Base-by-base conservation (phyloP, 2,113 vertebrate genomes). In the Thomomys bottae region DNA sequence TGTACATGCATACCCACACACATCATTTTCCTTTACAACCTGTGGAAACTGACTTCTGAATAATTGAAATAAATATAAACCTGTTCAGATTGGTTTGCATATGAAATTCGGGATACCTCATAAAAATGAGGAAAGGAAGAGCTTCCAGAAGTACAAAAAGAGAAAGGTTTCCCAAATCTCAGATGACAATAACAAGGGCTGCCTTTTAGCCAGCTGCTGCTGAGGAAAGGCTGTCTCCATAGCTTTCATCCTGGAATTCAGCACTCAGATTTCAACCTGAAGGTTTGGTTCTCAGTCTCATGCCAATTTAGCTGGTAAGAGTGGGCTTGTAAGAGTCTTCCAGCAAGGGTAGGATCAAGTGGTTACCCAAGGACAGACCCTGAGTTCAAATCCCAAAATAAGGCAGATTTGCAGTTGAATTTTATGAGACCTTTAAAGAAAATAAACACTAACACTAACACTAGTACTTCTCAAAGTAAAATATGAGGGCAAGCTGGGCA, bases 1-100 rank as follows among this genome's bases (percentile, higher is more conserved):
- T 17, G 15, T 17, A 54, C 49, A 54, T 17, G 15, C 49, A 54
- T 17, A 54, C 49, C 14, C 14, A 54, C 11, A 11, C 49, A 54
- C 49, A 54, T 54, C 11, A 11, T 11, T 59, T 72, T 75, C 73
- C n/a, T 75, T 82, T 93, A 21, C 38, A 64, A 83, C 77, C 20
- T 85, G 18, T 73, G 84, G 70, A 88, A 83, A 28, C 40, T 71
- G 36, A 81, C 36, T 81, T 92, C 15, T 1, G 0, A 11, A 59
- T 84, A 90, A 90, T 38, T 54, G 32, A 92, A 94, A 72, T 28
- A 59, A 15, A 90, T 85, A 34, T 59, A 32, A 72, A 63, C 9
- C 2, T 72, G 61, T 79, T 80, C 87, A 23, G 66, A 91, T 91
- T 61, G 90, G 28, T 91, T 71, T 82, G 67, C 71, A 61, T 54